Base-by-base conservation (phyloP, 2,888 invertebrate genomes). In the Leucania comma region DNA sequence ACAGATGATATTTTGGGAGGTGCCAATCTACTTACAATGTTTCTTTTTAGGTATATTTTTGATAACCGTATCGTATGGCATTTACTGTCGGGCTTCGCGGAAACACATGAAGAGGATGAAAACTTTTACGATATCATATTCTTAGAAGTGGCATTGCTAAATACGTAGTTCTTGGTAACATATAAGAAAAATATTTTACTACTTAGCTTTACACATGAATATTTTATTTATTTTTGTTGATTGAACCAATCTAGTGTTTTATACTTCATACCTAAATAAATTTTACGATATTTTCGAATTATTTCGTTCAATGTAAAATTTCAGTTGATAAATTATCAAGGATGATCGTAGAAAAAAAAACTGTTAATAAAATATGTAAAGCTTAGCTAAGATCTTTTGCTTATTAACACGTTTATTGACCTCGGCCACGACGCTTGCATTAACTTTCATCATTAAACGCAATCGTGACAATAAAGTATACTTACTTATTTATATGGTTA, bases 1-100 rank as follows among this genome's bases (percentile, higher is more conserved):
- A 82, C 80, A 82, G 82, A 82, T 81, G 42, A 67, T 68, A 77
- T 81, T 70, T 80, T 75, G 80, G 82, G 66, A 83, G 83, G 71
- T 68, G 79, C 75, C 67, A 80, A 78, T 61, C 69, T 63, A 56
- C 73, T 75, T 70, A 68, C 71, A 77, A 68, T 80, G 80, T 81
- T 71, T 83, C 35, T 69, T 79, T 82, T 80, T 79, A 81, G 80
- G 66, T 83, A 66, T 70, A 82, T 69, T 68, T 72, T 78, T 73
- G 58, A 64, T 78, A 78, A 67, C 63, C 81, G 46, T 72, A 81
- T 73, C 65, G 22, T 78, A 68, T 65, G 59, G 50, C 61, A 68
- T 71, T 72, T 73, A 68, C 69, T 72, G 71, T 68, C 62, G 53
- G 62, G 64, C 68, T 81, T 71, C 65, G 66, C 63, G 66, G 74